These are phyloP conservation scores for Poeciliopsis infans DNA, from an alignment of 2,797 vertebrate species.

Conservation along the genomic window DNA sequence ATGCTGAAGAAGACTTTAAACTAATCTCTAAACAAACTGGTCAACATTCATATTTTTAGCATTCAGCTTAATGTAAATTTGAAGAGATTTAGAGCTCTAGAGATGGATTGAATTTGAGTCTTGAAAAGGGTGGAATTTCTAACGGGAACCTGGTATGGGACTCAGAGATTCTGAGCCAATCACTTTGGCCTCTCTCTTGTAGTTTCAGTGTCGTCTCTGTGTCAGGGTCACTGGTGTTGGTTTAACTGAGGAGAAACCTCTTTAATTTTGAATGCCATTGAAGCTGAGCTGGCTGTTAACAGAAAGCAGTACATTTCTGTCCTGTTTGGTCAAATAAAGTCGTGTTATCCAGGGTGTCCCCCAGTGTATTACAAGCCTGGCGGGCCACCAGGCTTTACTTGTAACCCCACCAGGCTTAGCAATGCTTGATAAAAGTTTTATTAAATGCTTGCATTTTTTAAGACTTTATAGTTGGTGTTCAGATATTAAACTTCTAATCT, in stretches of 20 bases:
- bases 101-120: not conserved
- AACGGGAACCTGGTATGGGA: not conserved
- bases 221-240: not conserved
- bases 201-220: constrained; percentile 1
- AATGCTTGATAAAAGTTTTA: too few species aligned
- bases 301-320: not conserved
- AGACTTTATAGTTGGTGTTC: too few species aligned
- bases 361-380: too few species aligned
- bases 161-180: not conserved
- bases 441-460: too few species aligned
- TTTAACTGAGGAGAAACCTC: not conserved
- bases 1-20: not conserved
- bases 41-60: not conserved
- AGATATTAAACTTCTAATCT: too few species aligned
- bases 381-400: too few species aligned
- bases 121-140: not conserved
- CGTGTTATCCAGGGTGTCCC: too few species aligned
- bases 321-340: not conserved
- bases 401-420: too few species aligned
- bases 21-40: not conserved
- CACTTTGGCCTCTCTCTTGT: not conserved
- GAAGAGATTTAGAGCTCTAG: not conserved
- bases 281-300: not conserved
- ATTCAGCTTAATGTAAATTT: not conserved
- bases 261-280: not conserved